Evolutionary conservation across 2,797 vertebrate species (phyloP).

Genomic region (Tolypeutes matacus): DNA sequence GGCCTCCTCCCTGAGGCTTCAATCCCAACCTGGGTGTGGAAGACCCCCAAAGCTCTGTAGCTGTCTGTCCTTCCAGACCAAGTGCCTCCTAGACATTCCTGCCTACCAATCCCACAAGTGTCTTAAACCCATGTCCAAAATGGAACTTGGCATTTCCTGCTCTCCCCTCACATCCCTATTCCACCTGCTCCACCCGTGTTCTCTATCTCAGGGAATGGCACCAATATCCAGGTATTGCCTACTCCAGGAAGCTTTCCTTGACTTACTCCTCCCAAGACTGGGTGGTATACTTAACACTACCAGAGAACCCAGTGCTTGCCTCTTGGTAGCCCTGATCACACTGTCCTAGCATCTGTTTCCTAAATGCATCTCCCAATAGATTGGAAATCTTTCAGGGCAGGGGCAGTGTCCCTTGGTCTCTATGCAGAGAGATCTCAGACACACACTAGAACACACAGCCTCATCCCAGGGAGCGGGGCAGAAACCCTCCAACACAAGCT

Average conservation of each 20-base stretch:
- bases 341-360: neutral
- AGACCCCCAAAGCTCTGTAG: neutral
- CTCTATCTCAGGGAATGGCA: neutral
- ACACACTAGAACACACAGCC: neutral
- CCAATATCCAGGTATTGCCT: fast-evolving
- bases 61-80: neutral
- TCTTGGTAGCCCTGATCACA: neutral
- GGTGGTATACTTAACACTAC: neutral
- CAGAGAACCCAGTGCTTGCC: neutral
- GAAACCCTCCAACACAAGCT: neutral
- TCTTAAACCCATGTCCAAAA: neutral
- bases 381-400: neutral
- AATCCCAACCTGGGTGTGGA: too few relatives aligned
- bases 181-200: neutral
- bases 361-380: neutral
- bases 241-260: neutral
- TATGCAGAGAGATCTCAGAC: neutral
- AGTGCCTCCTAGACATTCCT: neutral
- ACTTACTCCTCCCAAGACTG: neutral
- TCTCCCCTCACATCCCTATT: neutral
- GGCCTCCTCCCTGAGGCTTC: too few relatives aligned
- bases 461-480: fast-evolving
- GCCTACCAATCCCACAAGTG: too few relatives aligned
- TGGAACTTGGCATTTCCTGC: neutral
- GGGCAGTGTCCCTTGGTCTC: neutral